phyloP scores from a whole-genome alignment of 2,797 vertebrate genomes.

The Rhinoraja longicauda region DNA sequence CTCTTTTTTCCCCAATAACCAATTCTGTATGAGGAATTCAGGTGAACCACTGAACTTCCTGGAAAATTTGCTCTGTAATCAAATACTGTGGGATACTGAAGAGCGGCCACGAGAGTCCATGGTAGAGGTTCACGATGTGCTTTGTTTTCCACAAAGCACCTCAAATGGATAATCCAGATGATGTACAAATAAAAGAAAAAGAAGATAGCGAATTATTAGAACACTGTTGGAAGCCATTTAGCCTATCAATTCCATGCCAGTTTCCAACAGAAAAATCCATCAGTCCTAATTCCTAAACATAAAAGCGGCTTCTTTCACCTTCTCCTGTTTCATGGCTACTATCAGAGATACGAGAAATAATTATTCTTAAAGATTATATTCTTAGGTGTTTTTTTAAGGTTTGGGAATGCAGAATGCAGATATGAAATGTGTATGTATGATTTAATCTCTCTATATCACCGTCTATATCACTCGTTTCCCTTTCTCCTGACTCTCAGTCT shows the following conservation, averaged over 20 bases:
- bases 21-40: not conserved
- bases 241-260: too few species aligned
- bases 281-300: not conserved
- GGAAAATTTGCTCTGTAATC: too few species aligned
- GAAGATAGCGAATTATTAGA: too few species aligned
- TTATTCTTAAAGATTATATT: not conserved
- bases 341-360: not conserved
- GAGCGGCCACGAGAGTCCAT: not conserved
- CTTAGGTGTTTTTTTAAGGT: not conserved
- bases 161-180: not conserved
- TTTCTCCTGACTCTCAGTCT: too few species aligned
- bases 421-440: not conserved
- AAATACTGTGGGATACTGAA: not conserved
- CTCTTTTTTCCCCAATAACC: too few species aligned
- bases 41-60: not conserved
- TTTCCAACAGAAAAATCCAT: too few species aligned
- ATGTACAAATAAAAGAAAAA: not conserved
- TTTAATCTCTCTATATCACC: not conserved
- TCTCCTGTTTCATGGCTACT: not conserved
- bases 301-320: not conserved
- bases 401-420: not conserved
- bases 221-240: too few species aligned
- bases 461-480: too few species aligned
- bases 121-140: not conserved
- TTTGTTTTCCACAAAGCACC: not conserved